Evolutionary conservation across 1,140 invertebrate species (phyloP), one percentile per base, ranked within the genome.

Genomic region (Doryteuthis pealeii): DNA sequence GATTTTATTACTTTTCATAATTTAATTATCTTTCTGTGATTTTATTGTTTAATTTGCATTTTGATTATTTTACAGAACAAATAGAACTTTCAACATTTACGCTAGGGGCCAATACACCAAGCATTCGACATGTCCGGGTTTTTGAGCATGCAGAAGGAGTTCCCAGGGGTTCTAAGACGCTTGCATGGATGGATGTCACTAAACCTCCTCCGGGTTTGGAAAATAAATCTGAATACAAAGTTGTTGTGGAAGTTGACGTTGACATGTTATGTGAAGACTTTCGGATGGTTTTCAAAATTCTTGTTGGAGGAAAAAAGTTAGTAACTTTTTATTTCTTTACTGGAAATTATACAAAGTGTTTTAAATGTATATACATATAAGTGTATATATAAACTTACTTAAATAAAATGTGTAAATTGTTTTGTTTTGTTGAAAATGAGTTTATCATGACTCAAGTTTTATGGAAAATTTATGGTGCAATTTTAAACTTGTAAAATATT

Each of bases 241-340:
- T 91, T 14, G 89, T 89, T 10, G 76, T 91, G 32, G 89, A 90
- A 80, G 87, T 88, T 28, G 89, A 91, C 35, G 75, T 90, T 0
- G 87, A 85, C 4, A 81, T 90, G 30, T 84, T 88, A 62, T 89
- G 88, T 75, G 89, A 91, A 33, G 89, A 90, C 75, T 91, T 91
- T 78, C 84, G 86, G 32, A 90, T 90, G 89, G 85, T 90, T 31
- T 88, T 91, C 69, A 82, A 85, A 8, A 87, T 89, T 2, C 84
- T 88, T 77, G 81, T 90, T 31, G 90, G 90, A 70, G 88, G 87
- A 45, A 89, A 89, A 81, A 89, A 87, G 90, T 91, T 76, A 84
- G 83, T 45, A 14, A 43, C 22, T 71, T 26, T 35, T 49, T 26
- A 5, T 28, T 71, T 71, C 10, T 40, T 40, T 40, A 5, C 32